Evolutionary conservation across 2,888 invertebrate species (phyloP).

Genomic region (Eilema caniola): DNA sequence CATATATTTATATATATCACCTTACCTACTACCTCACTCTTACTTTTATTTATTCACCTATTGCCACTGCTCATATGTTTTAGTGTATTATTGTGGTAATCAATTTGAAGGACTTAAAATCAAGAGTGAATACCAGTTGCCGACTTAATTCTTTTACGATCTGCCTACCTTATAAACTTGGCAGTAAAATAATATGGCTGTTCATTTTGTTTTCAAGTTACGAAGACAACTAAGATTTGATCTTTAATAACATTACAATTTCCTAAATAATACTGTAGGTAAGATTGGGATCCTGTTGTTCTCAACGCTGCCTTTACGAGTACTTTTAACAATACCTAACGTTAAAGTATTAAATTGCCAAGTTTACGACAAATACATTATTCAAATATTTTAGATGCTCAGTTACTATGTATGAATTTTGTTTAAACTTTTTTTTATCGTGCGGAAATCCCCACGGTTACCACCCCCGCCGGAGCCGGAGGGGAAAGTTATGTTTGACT

Average conservation of each 20-base stretch:
- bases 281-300: neutral
- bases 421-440: too few species aligned
- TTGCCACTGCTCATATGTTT: too few species aligned
- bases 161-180: neutral
- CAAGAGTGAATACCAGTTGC: neutral
- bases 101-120: too few species aligned
- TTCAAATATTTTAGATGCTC: neutral
- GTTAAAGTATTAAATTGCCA: constrained; percentile 23
- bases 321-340: neutral
- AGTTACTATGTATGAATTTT: too few species aligned
- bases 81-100: neutral
- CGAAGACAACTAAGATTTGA: neutral
- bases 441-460: too few species aligned
- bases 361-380: constrained; percentile 22
- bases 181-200: neutral
- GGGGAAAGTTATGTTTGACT: too few species aligned
- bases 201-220: neutral
- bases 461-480: too few species aligned
- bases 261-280: neutral
- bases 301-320: neutral
- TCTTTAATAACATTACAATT: neutral
- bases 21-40: too few species aligned
- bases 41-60: too few species aligned
- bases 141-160: neutral
- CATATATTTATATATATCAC: too few species aligned